Evolutionary conservation across 2,113 vertebrate species (phyloP).

Genomic region (Emydura subglobosa): DNA sequence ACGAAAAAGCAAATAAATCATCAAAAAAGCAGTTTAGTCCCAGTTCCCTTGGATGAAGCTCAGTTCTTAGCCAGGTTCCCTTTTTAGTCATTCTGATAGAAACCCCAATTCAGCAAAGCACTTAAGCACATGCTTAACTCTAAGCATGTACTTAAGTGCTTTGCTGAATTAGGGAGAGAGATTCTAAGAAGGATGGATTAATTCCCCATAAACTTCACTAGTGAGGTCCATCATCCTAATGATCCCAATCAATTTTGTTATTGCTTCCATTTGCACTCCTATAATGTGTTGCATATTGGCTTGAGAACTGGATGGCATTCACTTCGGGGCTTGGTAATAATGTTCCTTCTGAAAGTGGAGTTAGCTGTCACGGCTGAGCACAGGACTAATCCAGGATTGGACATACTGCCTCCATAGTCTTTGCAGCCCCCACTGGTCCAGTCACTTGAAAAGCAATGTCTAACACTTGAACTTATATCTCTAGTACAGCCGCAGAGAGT

Average conservation of each 20-base stretch:
- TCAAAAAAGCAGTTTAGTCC: not conserved
- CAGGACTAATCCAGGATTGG: fast-evolving
- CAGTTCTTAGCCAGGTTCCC: not conserved
- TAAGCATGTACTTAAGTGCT: not conserved
- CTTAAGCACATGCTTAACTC: not conserved
- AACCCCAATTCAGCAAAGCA: not conserved
- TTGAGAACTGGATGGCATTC: not conserved
- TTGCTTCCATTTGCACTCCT: not conserved
- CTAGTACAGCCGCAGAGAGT: not conserved
- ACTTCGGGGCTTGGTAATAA: not conserved
- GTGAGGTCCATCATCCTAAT: not conserved
- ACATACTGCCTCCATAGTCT: not conserved
- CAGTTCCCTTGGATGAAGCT: not conserved
- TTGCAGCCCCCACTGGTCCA: not conserved
- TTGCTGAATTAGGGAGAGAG: not conserved
- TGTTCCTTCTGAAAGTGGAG: not conserved
- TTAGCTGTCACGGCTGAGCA: conserved; percentile 5
- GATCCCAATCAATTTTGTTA: not conserved
- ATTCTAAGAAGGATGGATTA: not conserved
- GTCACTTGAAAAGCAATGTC: not conserved
- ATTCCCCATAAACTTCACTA: not conserved
- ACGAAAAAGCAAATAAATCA: not conserved
- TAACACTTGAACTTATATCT: not conserved
- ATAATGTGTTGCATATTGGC: not conserved
- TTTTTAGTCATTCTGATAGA: not conserved